Evolutionary conservation across 2,888 invertebrate species (phyloP).

Genomic region (Anthrax anthrax): DNA sequence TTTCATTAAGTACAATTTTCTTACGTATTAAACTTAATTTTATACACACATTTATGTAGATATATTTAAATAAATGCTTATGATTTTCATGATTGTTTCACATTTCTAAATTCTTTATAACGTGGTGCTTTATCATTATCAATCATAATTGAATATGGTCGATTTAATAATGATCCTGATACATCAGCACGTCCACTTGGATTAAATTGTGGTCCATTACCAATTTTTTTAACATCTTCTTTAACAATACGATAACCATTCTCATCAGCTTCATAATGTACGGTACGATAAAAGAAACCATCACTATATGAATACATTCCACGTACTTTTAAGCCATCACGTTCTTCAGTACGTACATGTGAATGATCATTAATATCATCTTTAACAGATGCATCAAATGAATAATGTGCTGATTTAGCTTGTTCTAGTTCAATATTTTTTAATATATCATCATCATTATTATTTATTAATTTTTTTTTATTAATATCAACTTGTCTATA

Average conservation of each 20-base stretch:
- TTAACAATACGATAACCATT: slow-evolving; percentile 45
- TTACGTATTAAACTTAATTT: too few relatives aligned
- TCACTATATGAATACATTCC: slow-evolving; percentile 47
- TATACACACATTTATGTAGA: too few relatives aligned
- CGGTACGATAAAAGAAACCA: slow-evolving; percentile 40
- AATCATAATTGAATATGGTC: slow-evolving; percentile 32
- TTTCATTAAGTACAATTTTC: too few relatives aligned
- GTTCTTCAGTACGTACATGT: slow-evolving; percentile 30
- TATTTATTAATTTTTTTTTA: not conserved
- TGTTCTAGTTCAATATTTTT: slow-evolving; percentile 21
- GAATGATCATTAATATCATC: slow-evolving; percentile 37
- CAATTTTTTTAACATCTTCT: slow-evolving; percentile 36
- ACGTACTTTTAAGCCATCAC: slow-evolving; percentile 28
- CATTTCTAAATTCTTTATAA: not conserved
- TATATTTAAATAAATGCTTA: too few relatives aligned
- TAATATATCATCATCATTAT: slow-evolving; percentile 8
- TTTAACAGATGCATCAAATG: slow-evolving; percentile 32
- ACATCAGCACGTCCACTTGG: slow-evolving; percentile 36
- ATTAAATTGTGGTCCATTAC: slow-evolving; percentile 37
- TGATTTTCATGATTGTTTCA: too few relatives aligned
- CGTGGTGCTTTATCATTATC: slow-evolving; percentile 24
- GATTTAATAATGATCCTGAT: slow-evolving; percentile 31
- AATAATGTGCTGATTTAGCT: slow-evolving; percentile 35
- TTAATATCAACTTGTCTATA: not conserved
- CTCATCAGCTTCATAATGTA: slow-evolving; percentile 45